Evolutionary conservation across 2,113 vertebrate genomes (phyloP).

Genomic region (Chauna torquata): DNA sequence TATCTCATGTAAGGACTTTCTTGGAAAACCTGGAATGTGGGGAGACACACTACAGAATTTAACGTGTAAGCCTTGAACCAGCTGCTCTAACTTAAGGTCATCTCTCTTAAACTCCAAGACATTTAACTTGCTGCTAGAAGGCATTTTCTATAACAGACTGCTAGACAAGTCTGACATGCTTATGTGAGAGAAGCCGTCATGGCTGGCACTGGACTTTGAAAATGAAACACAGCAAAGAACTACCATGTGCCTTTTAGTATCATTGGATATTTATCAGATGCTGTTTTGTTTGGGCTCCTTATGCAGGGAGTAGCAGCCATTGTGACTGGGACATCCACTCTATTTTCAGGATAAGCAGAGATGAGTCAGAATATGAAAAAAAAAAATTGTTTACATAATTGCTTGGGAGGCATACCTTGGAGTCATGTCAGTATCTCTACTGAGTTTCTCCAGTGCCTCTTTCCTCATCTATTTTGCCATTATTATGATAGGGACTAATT

Average conservation of each 20-base stretch:
- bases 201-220: neutral
- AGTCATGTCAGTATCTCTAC: neutral
- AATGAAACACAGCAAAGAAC: neutral
- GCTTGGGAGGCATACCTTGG: too few relatives aligned
- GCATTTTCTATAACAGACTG: neutral
- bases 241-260: neutral
- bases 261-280: neutral
- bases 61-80: neutral
- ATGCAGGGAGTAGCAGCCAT: neutral
- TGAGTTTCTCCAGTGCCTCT: neutral
- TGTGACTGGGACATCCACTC: neutral
- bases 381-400: neutral
- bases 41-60: neutral
- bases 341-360: neutral
- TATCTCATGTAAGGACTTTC: neutral
- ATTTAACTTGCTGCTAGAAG: neutral
- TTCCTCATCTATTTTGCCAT: neutral
- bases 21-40: neutral
- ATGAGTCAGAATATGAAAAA: rapidly evolving
- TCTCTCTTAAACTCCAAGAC: neutral
- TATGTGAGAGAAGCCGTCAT: neutral
- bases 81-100: neutral
- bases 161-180: neutral
- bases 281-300: neutral
- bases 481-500: neutral